Percentiles rank a stretch among this genome's conserved stretches.
These are phyloP conservation scores for Chaetodon trifasciatus DNA, from an alignment of 2,797 vertebrate genomes.

Conservation along the genomic window DNA sequence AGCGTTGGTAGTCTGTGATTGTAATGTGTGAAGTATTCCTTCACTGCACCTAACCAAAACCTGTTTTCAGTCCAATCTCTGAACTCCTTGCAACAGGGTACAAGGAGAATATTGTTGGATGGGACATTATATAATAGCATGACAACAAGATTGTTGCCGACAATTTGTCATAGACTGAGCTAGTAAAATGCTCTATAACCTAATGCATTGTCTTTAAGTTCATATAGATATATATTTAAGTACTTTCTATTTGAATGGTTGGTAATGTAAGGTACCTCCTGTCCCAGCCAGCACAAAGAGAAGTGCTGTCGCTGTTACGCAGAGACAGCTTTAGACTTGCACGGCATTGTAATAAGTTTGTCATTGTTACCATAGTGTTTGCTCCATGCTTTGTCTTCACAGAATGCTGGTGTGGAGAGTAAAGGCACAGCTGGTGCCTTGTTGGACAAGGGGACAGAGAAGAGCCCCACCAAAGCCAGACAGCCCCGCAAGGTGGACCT, in stretches of 20 bases:
- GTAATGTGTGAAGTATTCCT: background rate
- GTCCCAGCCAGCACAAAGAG: background rate
- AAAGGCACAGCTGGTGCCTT: constrained; percentile 84
- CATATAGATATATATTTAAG: background rate
- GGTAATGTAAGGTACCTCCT: background rate
- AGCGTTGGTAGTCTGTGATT: background rate
- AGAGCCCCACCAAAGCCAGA: constrained; percentile 94
- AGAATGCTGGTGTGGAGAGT: constrained; percentile 88
- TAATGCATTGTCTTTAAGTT: background rate
- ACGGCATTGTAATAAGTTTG: constrained; percentile 1
- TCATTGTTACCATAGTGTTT: constrained; percentile 15
- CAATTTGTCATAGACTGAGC: background rate
- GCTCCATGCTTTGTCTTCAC: constrained; percentile 47
- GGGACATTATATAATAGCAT: background rate
- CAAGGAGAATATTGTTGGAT: background rate
- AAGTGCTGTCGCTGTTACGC: background rate
- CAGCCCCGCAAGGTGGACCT: constrained; percentile 96
- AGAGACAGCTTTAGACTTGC: background rate
- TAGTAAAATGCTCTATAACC: background rate
- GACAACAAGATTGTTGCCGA: background rate
- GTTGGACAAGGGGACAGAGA: constrained; percentile 93
- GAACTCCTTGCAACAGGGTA: too few relatives aligned
- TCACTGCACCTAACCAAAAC: background rate
- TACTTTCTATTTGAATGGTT: constrained; percentile 13
- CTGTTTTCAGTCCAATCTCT: background rate